Percentiles rank a stretch among this genome's conserved stretches.
phyloP scores from a whole-genome alignment of 2,113 vertebrate species.

The Raja brachyura region DNA sequence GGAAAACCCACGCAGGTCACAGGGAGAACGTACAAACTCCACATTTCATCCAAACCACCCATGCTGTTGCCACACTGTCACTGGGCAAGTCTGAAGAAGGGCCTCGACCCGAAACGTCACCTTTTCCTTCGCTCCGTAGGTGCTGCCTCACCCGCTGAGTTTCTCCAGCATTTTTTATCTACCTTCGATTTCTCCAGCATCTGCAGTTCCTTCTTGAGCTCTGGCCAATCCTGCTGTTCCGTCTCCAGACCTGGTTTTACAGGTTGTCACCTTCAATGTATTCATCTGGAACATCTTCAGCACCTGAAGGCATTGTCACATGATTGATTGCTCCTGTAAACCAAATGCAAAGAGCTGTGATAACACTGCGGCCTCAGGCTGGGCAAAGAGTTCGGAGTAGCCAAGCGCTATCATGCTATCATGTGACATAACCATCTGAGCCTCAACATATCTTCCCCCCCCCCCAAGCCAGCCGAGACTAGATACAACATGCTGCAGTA shows the following conservation, averaged over 20 bases:
- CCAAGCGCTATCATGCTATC: background rate
- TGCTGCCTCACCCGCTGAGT: no score
- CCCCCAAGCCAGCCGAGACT: background rate
- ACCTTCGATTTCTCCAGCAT: no score
- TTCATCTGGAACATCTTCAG: background rate
- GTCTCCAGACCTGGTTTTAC: background rate
- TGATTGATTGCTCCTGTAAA: conserved; percentile 14
- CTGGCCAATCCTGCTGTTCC: background rate
- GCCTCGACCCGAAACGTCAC: no score
- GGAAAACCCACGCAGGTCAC: no score
- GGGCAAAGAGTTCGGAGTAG: background rate
- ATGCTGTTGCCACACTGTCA: background rate
- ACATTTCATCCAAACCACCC: background rate
- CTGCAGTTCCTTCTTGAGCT: no score
- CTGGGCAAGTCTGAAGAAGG: no score
- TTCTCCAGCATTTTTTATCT: no score
- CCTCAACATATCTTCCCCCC: background rate
- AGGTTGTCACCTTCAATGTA: background rate
- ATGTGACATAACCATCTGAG: background rate
- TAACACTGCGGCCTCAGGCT: background rate
- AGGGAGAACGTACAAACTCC: no score
- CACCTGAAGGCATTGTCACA: background rate
- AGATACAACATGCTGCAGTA: no score
- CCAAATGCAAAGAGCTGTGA: background rate
- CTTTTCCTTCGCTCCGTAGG: no score